Evolutionary conservation across 2,888 invertebrate genomes (phyloP).

Genomic region (Polydesmus complanatus): DNA sequence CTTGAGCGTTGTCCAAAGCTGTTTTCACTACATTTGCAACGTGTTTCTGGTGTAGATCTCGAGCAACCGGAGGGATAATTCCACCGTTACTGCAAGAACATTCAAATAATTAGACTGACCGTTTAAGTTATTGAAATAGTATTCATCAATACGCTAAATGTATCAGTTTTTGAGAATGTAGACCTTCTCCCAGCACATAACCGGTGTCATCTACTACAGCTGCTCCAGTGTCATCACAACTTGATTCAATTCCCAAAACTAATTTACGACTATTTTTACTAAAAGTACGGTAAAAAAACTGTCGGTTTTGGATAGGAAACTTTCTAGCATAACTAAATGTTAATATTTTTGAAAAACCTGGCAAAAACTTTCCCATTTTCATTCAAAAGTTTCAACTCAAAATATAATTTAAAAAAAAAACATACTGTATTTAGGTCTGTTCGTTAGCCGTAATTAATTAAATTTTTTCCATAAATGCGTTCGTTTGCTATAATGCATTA

Average conservation of each 20-base stretch:
- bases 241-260: slow-evolving; percentile 87
- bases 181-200: slow-evolving; percentile 59
- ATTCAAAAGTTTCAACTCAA: too few relatives aligned
- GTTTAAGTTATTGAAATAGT: background rate
- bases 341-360: too few relatives aligned
- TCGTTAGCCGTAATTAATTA: too few relatives aligned
- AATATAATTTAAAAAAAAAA: too few relatives aligned
- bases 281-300: background rate
- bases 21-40: slow-evolving; percentile 57
- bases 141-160: slow-evolving; percentile 43
- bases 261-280: background rate
- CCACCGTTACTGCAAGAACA: slow-evolving; percentile 45
- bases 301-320: background rate
- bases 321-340: too few relatives aligned
- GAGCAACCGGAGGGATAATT: slow-evolving; percentile 75
- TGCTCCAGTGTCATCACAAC: slow-evolving; percentile 93
- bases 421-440: too few relatives aligned
- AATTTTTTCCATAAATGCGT: too few relatives aligned
- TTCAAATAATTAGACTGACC: background rate
- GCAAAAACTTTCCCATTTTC: too few relatives aligned
- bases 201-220: slow-evolving; percentile 64
- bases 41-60: slow-evolving; percentile 60
- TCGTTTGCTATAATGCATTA: too few relatives aligned
- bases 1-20: slow-evolving; percentile 46
- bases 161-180: slow-evolving; percentile 60